Percentiles rank a stretch among this genome's conserved stretches.
phyloP scores from a whole-genome alignment of 2,113 vertebrate species.

The Petromus typicus region DNA sequence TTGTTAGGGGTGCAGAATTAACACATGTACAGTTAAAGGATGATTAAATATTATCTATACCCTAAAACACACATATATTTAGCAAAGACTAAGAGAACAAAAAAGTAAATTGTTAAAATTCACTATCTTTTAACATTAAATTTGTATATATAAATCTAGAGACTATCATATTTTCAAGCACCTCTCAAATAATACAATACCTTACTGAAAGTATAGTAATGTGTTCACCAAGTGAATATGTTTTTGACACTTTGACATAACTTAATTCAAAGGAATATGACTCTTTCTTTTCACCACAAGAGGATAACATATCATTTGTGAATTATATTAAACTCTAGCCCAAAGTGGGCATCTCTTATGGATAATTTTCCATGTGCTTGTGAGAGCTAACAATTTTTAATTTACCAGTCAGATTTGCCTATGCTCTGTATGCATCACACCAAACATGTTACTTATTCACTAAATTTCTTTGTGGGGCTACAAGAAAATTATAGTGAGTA shows the following conservation, averaged over 20 bases:
- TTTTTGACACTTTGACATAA: constrained; percentile 11
- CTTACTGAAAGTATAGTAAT: not conserved
- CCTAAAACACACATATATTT: not conserved
- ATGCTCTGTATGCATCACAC: constrained; percentile 67
- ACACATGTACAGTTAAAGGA: not conserved
- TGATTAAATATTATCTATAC: not conserved
- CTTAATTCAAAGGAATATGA: constrained; percentile 21
- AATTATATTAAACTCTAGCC: not conserved
- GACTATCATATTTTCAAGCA: not conserved
- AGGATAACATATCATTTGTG: not conserved
- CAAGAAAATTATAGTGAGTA: constrained; percentile 63
- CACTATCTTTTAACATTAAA: not conserved
- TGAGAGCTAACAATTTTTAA: constrained; percentile 68
- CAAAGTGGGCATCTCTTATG: not conserved
- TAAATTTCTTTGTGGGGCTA: constrained; percentile 58
- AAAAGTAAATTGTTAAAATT: not conserved
- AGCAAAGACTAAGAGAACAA: constrained; percentile 4
- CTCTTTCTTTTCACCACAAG: not conserved
- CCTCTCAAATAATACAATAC: not conserved
- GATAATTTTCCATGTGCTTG: constrained; percentile 71
- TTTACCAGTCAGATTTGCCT: constrained; percentile 72
- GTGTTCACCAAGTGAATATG: not conserved
- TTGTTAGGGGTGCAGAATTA: not conserved
- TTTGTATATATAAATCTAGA: not conserved
- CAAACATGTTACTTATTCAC: constrained; percentile 72